Base-by-base conservation (phyloP, 2,113 vertebrate species). In the Tragelaphus scriptus region DNA sequence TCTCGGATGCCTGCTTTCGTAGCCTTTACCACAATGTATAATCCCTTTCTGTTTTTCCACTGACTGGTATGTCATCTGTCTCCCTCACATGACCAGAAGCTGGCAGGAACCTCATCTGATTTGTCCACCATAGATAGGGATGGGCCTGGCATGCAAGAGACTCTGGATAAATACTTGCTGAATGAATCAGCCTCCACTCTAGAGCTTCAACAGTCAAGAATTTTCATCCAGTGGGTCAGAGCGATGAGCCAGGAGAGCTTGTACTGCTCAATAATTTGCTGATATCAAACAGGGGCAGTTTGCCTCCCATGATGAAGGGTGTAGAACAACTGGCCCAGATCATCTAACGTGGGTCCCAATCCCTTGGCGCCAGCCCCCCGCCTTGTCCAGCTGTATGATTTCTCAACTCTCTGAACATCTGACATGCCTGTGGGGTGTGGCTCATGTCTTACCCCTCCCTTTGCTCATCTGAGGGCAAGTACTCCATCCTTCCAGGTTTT, bases 341-440 rank as follows among this genome's bases (percentile, higher is more conserved):
- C 36, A 10, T 21, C 28, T 51, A 23, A 16, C 12, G 21, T 80
- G 14, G 30, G 28, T 28, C 53, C 32, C 17, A 30, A 56, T 36
- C 26, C n/a, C 25, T 63, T 51, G 32, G 19, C 2, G 7, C 17
- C 17, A 89, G 58, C 2, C 3, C 5, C 4, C 32, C 0, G 7
- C 25, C 28, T 84, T 21, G 10, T 44, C 40, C 4, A 32, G 6
- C 9, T 0, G 0, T 79, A 36, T 30, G 6, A 30, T 68, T 44
- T 82, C 40, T 86, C 44, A 8, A 32, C 23, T 30, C 61, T 63
- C 80, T 36, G 16, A 87, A 85, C 11, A 86, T 61, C 4, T 47
- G 71, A 68, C 36, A 53, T 10, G 23, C 15, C 55, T 44, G 13
- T 7, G 1, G 26, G 23, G 25, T 58, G 49, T 49, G 58, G 12